phyloP scores from a whole-genome alignment of 2,888 invertebrate genomes.

The Koerneria pararmatus region DNA sequence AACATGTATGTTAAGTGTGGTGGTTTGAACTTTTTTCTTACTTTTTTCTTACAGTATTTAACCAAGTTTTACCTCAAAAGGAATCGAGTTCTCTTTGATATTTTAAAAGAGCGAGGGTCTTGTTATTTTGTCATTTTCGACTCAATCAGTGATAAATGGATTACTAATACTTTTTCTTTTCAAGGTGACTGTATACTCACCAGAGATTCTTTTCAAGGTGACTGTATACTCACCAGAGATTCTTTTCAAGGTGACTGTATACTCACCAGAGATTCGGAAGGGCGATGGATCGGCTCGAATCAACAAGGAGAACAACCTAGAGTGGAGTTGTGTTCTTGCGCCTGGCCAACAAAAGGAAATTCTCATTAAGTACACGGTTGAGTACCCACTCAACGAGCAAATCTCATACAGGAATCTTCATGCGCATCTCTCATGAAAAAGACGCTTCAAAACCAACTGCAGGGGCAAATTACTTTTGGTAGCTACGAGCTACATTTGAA shows the following conservation, averaged over 20 bases:
- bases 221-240: no score
- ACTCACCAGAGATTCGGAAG: slow-evolving; percentile 48
- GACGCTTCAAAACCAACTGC: no score
- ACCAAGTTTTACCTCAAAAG: background rate
- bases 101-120: no score
- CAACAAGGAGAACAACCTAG: slow-evolving; percentile 53
- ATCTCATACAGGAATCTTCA: slow-evolving; percentile 33
- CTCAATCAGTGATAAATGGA: slow-evolving; percentile 18
- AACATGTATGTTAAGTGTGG: no score
- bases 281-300: slow-evolving; percentile 45
- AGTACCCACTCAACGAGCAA: slow-evolving; percentile 46
- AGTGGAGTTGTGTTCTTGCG: slow-evolving; percentile 51
- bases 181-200: no score
- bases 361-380: slow-evolving; percentile 49
- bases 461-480: no score
- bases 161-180: slow-evolving; percentile 13
- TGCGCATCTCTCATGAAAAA: slow-evolving; percentile 21
- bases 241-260: slow-evolving; percentile 31
- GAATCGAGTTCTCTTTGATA: no score
- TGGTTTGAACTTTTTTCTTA: slow-evolving; percentile 1
- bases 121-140: slow-evolving; percentile 15
- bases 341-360: slow-evolving; percentile 51
- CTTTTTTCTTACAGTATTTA: background rate
- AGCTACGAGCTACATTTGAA: no score
- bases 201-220: no score